Base-by-base conservation (phyloP, 1,140 invertebrate genomes). In the Arctopsyche grandis region DNA sequence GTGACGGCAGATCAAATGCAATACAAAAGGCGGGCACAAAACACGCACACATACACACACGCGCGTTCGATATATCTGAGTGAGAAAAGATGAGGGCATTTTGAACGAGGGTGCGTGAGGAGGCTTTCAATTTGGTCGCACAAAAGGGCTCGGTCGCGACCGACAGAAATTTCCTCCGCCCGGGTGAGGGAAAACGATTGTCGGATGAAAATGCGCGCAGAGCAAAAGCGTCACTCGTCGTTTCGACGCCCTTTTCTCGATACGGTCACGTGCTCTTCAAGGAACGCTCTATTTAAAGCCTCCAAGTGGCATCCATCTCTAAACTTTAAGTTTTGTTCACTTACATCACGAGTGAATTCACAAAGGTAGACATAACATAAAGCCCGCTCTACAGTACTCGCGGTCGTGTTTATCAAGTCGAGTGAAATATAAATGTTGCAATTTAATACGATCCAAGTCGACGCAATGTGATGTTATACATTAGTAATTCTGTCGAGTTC, bases 101-200 rank as follows among this genome's bases (percentile, higher is more conserved):
- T 48, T 38, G 24, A 38, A 24, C 22, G 58, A 52, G 76, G 66
- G 69, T 19, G 69, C 69, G 63, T 60, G 77, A 71, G 77, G 21
- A 71, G 77, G 77, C 63, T 71, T 78, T 78, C 69, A 78, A 71
- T 78, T 60, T 69, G 77, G 21, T 14, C 69, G 24, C 60, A 78
- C 77, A 78, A 78, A 71, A 77, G 77, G 46, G n/a, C 29, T 38
- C 26, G 75, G 5, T 16, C 21, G 19, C 77, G 19, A 44, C 29
- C 29, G 38, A 43, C 9, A 29, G 52, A 63, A 63, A n/a, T 74
- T 76, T 22, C 26, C 46, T 22, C 16, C 16, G 63, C 24, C 24
- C 4, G 38, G 22, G 44, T 9, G 69, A 44, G 22, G 46, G 14
- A 38, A 71, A 44, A 56, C 19, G 56, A 70, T 60, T 38, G 66